Evolutionary conservation across 2,113 vertebrate genomes (phyloP), one percentile per base, ranked within the genome.

Genomic region (Bagarius yarrelli): DNA sequence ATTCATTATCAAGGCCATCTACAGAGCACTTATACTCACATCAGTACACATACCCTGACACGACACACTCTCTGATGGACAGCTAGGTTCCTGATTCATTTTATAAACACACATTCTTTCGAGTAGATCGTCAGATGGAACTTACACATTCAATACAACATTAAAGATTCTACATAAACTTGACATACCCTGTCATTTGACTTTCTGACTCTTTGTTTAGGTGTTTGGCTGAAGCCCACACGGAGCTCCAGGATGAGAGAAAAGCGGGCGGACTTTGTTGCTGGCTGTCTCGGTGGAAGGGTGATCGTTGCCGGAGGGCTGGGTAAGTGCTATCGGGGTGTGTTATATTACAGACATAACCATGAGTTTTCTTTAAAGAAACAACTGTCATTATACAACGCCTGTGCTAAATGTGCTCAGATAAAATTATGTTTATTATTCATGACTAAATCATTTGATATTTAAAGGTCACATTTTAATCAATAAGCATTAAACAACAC

Each of bases 181-280:
- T n/a, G 34, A 6, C n/a, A n/a, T 47, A 8, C 1, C 11, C 60
- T 77, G 14, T 76, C 59, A 70, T 75, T 70, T 73, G 66, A 40
- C 64, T 57, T 61, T 87, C 40, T 84, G 19, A 72, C 15, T 64
- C 47, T 81, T 53, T 44, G 44, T 36, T 14, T 90, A 98, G 97
- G 96, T 79, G 89, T 90, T 0, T 99, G 97, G 97, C 92, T 93
- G 86, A 98, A 97, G 88, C 92, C 95, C 21, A 95, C 85, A 67
- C 93, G 97, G 0, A 87, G 91, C n/a, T 91, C 95, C 72, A 93
- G 96, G 81, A 98, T 99, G 97, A 95, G 92, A 87, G 97, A 98
- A 88, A 98, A 98, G 90, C 95, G 97, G 84, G 97, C 97, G 0
- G 96, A 98, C 90, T 99, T 99, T 36, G 94, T 97, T 86, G 94